A percentile compares a stretch with the other conserved stretches of the same genome.
phyloP scores from a whole-genome alignment of 2,888 invertebrate genomes.

The Morpho achilles region DNA sequence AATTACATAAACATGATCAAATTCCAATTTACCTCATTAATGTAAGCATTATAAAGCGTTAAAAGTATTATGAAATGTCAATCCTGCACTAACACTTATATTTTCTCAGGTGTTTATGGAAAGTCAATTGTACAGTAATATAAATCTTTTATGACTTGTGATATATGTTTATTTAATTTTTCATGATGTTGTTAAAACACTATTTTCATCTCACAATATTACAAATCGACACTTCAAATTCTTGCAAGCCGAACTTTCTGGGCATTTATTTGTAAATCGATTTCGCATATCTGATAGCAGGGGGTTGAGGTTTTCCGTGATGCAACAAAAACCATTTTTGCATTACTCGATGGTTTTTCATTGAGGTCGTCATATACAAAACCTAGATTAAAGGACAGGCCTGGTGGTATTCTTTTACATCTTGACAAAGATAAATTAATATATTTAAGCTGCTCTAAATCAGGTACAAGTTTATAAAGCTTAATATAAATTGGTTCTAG shows the following conservation, averaged over 20 bases:
- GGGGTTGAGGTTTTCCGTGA: slow-evolving; percentile 62
- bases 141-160: too few relatives aligned
- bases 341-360: slow-evolving; percentile 47
- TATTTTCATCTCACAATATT: neutral
- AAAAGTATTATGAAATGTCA: too few relatives aligned
- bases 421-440: slow-evolving; percentile 55
- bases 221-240: neutral
- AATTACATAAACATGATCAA: too few relatives aligned
- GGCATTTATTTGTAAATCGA: slow-evolving; percentile 51
- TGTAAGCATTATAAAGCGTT: too few relatives aligned
- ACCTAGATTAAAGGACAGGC: slow-evolving; percentile 55
- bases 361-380: slow-evolving; percentile 62
- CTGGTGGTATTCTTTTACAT: slow-evolving; percentile 62
- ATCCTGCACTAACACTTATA: too few relatives aligned
- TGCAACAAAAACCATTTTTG: slow-evolving; percentile 64
- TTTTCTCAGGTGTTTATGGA: too few relatives aligned
- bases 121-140: too few relatives aligned
- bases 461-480: slow-evolving; percentile 58
- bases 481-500: slow-evolving; percentile 63
- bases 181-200: too few relatives aligned
- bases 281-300: slow-evolving; percentile 68
- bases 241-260: slow-evolving; percentile 42
- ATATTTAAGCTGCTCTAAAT: slow-evolving; percentile 60
- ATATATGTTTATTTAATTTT: too few relatives aligned
- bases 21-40: too few relatives aligned